A percentile compares a stretch with the other conserved stretches of the same genome.
These are phyloP conservation scores for Sciaenops ocellatus DNA, from an alignment of 2,797 vertebrate species.

Conservation along the genomic window DNA sequence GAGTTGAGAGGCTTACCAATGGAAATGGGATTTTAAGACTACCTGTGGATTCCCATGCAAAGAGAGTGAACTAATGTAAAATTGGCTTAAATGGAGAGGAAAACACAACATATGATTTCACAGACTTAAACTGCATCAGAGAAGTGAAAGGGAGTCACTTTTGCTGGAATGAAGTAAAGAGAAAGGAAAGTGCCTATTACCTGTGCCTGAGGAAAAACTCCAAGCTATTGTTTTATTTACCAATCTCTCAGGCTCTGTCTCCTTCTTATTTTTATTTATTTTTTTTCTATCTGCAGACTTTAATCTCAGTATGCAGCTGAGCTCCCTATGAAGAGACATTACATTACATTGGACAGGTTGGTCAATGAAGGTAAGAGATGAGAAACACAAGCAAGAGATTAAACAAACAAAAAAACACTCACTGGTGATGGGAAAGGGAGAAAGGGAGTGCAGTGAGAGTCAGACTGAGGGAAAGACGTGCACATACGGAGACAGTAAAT, in stretches of 20 bases:
- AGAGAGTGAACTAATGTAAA: constrained; percentile 63
- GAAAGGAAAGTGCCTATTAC: constrained; percentile 37
- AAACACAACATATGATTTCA: constrained; percentile 51
- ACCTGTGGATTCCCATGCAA: constrained; percentile 74
- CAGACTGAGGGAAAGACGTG: constrained; percentile 10
- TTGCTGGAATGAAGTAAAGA: constrained; percentile 15
- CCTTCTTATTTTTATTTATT: constrained; percentile 14
- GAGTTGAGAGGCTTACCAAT: constrained; percentile 76
- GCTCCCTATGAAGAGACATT: constrained; percentile 40
- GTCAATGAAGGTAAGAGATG: constrained; percentile 54
- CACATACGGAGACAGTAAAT: constrained; percentile 7
- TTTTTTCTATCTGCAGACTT: constrained; percentile 40
- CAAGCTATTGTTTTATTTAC: constrained; percentile 60
- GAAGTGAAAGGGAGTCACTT: constrained; percentile 32
- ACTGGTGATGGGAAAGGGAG: constrained; percentile 7
- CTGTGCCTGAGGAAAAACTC: constrained; percentile 10
- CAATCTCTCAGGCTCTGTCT: constrained; percentile 18
- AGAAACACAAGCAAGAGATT: constrained; percentile 44
- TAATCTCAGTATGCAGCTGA: constrained; percentile 56
- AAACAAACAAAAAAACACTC: background rate
- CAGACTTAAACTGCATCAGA: constrained; percentile 24
- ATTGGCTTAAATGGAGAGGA: constrained; percentile 47
- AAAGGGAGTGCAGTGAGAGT: background rate
- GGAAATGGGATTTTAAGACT: constrained; percentile 68
- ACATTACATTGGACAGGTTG: constrained; percentile 54